Conservation (phyloP, 2,797 vertebrate genomes). For the Botia kubotai region DNA sequence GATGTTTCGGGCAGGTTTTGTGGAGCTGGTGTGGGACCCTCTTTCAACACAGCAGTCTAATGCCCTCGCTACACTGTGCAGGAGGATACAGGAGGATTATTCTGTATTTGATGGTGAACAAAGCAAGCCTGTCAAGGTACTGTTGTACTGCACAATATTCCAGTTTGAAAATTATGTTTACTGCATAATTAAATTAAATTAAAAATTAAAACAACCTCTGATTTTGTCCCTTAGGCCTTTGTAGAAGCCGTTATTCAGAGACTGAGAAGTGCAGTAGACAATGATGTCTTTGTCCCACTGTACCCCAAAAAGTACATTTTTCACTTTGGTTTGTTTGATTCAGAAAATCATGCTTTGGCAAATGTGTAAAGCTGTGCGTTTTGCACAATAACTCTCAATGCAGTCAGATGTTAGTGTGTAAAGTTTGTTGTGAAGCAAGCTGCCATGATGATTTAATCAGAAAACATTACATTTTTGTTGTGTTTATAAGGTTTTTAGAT, state of each 20-base stretch:
- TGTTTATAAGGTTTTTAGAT: constrained; percentile 74
- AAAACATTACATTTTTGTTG: constrained; percentile 12
- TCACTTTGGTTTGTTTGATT: neutral
- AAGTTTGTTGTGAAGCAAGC: neutral
- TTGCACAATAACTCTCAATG: neutral
- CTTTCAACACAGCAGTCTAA: constrained; percentile 83
- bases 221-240: constrained; percentile 77
- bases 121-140: constrained; percentile 86
- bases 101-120: constrained; percentile 76
- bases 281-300: constrained; percentile 92
- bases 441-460: neutral
- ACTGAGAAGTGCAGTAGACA: constrained; percentile 87
- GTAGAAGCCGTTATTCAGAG: constrained; percentile 76
- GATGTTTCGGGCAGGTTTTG: constrained; percentile 74
- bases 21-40: constrained; percentile 90
- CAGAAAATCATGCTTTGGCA: neutral
- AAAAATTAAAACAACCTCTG: neutral
- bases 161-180: neutral
- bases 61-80: constrained; percentile 82
- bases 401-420: neutral
- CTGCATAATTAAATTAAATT: too few relatives aligned
- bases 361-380: neutral
- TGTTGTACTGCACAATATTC: neutral
- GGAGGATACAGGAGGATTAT: constrained; percentile 79
- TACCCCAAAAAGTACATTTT: constrained; percentile 86